phyloP scores from a whole-genome alignment of 2,888 invertebrate species.

The Tuta absoluta region DNA sequence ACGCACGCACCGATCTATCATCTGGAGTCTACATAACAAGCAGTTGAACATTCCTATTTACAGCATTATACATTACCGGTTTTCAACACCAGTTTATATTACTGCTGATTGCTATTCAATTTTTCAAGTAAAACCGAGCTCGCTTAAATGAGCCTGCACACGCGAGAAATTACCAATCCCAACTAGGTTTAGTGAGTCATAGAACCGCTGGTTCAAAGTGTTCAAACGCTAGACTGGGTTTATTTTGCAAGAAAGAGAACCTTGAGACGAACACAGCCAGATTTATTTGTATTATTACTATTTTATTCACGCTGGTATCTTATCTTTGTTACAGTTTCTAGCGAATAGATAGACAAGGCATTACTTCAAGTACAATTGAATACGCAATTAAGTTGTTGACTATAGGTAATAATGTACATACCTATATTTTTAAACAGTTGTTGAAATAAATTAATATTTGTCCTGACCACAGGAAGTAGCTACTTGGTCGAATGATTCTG shows the following conservation, averaged over 20 bases:
- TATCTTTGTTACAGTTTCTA: conserved; percentile 2
- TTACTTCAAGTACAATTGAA: neutral
- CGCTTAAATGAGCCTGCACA: neutral
- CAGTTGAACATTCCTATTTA: conserved; percentile 35
- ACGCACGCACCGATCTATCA: conserved; percentile 49
- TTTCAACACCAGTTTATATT: neutral
- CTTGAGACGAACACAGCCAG: neutral
- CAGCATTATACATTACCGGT: neutral
- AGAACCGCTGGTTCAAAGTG: neutral
- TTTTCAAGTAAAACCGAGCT: neutral
- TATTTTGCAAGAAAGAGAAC: neutral
- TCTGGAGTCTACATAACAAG: conserved; percentile 58
- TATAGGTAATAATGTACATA: too few species aligned
- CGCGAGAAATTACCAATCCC: neutral
- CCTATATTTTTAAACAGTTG: too few species aligned
- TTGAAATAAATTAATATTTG: too few species aligned
- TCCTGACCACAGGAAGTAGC: conserved; percentile 1
- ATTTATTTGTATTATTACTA: neutral
- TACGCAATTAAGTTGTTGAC: neutral
- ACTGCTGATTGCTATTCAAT: conserved; percentile 2
- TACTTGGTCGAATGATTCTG: conserved; percentile 8
- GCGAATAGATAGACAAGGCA: neutral
- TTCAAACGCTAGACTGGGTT: neutral
- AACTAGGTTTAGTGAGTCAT: neutral
- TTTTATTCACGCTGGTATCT: neutral